phyloP scores from a whole-genome alignment of 2,797 vertebrate genomes.

The Pangasius mekongensis region DNA sequence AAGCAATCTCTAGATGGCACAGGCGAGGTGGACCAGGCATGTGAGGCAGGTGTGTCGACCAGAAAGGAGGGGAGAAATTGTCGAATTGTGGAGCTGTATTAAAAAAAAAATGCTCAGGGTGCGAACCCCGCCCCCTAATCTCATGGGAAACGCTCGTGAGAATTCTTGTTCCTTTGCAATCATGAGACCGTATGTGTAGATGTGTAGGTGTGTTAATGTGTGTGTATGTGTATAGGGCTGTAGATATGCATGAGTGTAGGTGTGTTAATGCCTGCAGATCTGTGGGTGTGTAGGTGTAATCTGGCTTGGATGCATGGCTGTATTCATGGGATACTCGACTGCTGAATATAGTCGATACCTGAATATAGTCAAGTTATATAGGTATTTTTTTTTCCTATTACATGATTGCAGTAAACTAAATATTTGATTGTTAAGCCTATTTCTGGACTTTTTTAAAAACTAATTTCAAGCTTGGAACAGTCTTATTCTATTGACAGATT shows the following conservation, averaged over 20 bases:
- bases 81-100: background rate
- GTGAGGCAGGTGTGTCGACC: conserved; percentile 22
- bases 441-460: background rate
- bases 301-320: background rate
- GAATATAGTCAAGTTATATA: background rate
- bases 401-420: background rate
- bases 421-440: background rate
- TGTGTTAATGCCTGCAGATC: background rate
- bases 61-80: background rate
- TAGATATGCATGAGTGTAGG: background rate
- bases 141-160: background rate
- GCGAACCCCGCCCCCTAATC: background rate
- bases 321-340: background rate
- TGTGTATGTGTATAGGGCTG: background rate
- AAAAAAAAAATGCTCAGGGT: background rate
- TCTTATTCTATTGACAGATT: background rate
- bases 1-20: conserved; percentile 62
- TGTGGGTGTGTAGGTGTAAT: conserved; percentile 14
- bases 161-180: background rate
- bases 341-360: background rate
- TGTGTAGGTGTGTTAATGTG: background rate
- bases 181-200: background rate
- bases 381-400: background rate
- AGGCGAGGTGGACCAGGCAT: conserved; percentile 45
- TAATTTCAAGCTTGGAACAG: background rate